Conservation (phyloP, 2,888 invertebrate genomes). For the Chrysolina haemoptera region DNA sequence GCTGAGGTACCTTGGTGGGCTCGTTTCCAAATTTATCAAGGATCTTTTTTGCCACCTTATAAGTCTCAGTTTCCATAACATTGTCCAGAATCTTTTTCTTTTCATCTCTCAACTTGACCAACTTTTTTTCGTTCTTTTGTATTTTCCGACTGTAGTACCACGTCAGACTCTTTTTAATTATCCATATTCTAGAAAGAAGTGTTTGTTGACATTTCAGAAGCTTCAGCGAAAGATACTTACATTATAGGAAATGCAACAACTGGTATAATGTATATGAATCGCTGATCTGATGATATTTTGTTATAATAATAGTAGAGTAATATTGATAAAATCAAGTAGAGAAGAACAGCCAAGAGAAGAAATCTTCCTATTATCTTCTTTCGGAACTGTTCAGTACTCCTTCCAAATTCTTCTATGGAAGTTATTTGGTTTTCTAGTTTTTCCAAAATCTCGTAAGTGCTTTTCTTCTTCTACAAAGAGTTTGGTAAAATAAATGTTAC, state of each 20-base stretch:
- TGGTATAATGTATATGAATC: slow-evolving; percentile 83
- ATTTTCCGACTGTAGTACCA: slow-evolving; percentile 92
- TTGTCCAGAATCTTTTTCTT: slow-evolving; percentile 93
- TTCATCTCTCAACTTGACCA: slow-evolving; percentile 81
- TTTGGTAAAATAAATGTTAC: slow-evolving; percentile 18
- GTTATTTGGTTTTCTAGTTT: slow-evolving; percentile 85
- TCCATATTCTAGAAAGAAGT: slow-evolving; percentile 52
- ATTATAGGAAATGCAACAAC: slow-evolving; percentile 85
- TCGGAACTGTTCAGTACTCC: slow-evolving; percentile 85
- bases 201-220: not conserved
- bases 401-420: slow-evolving; percentile 84
- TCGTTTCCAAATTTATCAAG: slow-evolving; percentile 88
- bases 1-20: slow-evolving; percentile 43
- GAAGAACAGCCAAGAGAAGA: slow-evolving; percentile 77
- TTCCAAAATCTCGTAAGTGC: slow-evolving; percentile 76
- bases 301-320: slow-evolving; percentile 87
- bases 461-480: slow-evolving; percentile 72
- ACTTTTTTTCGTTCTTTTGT: slow-evolving; percentile 82
- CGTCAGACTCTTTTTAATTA: slow-evolving; percentile 83
- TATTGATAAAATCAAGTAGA: slow-evolving; percentile 80
- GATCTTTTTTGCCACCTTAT: slow-evolving; percentile 93
- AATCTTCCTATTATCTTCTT: slow-evolving; percentile 85
- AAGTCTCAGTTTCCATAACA: slow-evolving; percentile 98
- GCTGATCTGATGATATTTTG: slow-evolving; percentile 81
- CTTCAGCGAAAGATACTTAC: slow-evolving; percentile 74